Conservation (phyloP, 1,140 invertebrate species). For the Eueides isabella region DNA sequence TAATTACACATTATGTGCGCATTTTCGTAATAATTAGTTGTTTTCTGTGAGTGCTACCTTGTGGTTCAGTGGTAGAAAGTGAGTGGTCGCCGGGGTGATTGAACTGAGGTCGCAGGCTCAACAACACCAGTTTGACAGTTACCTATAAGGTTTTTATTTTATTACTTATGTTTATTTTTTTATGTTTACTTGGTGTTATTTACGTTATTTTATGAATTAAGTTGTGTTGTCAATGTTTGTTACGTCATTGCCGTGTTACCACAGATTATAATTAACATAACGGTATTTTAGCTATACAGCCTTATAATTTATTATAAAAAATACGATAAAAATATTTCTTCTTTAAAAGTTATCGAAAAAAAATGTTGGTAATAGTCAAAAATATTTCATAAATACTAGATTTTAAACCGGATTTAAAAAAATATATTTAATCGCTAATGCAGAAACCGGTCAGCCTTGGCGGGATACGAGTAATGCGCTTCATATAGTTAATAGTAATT, state of each 20-base stretch:
- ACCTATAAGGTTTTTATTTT: constrained; percentile 27
- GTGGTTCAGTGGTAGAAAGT: constrained; percentile 47
- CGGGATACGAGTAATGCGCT: constrained; percentile 24
- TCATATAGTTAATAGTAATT: constrained; percentile 20
- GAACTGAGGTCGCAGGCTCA: constrained; percentile 49
- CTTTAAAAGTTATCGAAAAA: too few relatives aligned
- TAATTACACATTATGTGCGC: constrained; percentile 41
- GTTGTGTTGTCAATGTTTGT: not conserved
- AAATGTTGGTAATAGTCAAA: not conserved
- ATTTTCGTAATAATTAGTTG: constrained; percentile 35
- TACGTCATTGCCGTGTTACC: not conserved
- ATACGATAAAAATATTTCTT: too few relatives aligned
- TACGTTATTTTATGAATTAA: not conserved
- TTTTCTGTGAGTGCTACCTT: constrained; percentile 20
- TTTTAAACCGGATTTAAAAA: constrained; percentile 31
- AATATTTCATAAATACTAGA: not conserved
- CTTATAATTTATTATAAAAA: not conserved
- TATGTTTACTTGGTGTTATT: not conserved
- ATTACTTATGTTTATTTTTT: constrained; percentile 14
- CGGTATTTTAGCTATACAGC: not conserved
- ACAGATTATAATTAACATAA: not conserved
- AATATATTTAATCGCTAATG: constrained; percentile 41
- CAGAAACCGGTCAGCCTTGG: constrained; percentile 54
- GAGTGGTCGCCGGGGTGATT: constrained; percentile 53
- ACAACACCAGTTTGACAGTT: constrained; percentile 32